Conservation (phyloP, 2,888 invertebrate genomes). For the Lasioglossum figueresi region DNA sequence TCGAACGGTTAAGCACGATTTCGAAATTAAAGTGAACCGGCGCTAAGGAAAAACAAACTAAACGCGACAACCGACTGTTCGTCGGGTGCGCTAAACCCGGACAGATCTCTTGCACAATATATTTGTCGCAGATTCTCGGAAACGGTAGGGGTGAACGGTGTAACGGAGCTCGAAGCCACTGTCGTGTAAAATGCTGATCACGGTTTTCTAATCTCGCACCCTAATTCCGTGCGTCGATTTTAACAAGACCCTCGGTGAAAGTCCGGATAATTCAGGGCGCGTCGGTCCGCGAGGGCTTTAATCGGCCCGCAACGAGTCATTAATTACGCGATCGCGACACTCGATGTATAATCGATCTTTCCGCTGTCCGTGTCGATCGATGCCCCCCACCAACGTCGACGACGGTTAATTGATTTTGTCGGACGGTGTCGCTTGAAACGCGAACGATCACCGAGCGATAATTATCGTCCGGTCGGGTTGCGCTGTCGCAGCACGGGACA, state of each 20-base stretch:
- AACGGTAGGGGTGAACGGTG: neutral
- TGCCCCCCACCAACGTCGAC: slow-evolving; percentile 13
- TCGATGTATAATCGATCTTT: slow-evolving; percentile 70
- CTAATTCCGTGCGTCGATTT: slow-evolving; percentile 33
- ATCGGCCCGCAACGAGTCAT: slow-evolving; percentile 68
- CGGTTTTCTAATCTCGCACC: slow-evolving; percentile 4
- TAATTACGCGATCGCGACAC: slow-evolving; percentile 70
- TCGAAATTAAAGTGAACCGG: too few species aligned
- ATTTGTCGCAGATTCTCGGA: neutral
- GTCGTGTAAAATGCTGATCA: neutral
- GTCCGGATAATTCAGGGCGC: slow-evolving; percentile 57
- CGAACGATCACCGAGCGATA: slow-evolving; percentile 46
- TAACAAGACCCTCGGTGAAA: slow-evolving; percentile 27
- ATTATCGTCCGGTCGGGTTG: slow-evolving; percentile 65
- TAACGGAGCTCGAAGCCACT: neutral
- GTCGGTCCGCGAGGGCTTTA: slow-evolving; percentile 55
- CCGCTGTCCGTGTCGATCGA: slow-evolving; percentile 61
- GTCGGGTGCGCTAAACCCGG: too few species aligned
- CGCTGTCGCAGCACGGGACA: slow-evolving; percentile 51
- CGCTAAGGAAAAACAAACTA: too few species aligned
- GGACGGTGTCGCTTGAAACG: slow-evolving; percentile 40
- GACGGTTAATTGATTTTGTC: slow-evolving; percentile 68
- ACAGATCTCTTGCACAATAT: neutral
- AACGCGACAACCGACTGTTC: too few species aligned
- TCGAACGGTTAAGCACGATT: too few species aligned